Evolutionary conservation across 2,113 vertebrate species (phyloP), one percentile per base, ranked within the genome.

Genomic region (Herpetotheres cachinnans): DNA sequence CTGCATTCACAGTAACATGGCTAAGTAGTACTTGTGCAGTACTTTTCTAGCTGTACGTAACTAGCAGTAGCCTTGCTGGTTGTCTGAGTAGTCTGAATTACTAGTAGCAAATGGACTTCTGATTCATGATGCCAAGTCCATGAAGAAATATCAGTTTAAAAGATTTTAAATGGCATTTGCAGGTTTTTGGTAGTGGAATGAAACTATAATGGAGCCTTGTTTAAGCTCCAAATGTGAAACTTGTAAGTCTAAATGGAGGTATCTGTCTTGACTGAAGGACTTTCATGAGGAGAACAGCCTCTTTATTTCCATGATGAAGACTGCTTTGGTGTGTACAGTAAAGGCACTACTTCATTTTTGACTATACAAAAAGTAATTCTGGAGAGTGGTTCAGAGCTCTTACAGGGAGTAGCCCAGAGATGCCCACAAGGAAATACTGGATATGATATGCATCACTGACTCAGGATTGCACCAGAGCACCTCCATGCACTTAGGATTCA

Each of bases 1-100:
- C 18, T 58, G 11, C 15, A 32, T 17, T 34, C 38, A 42, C 4
- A 22, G 16, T 20, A 55, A 26, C 0, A 0, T 59, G 9, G 16
- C 32, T 62, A 4, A 0, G 36, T 18, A 40, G 17, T 18, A 22
- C 17, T 40, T 16, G 1, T 11, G 26, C 7, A 26, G 26, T n/a
- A 5, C 38, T 76, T 34, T 56, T 54, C 52, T 25, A 50, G 24
- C 2, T 40, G 4, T 7, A 5, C 21, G 10, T 4, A 44, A 21
- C 29, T 17, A 21, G 13, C 9, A 24, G 19, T 8, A 25, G 6
- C 24, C 58, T 16, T 40, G 11, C 19, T 84, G 30, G 1, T 26
- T 83, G 15, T 4, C 22, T 50, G 19, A 46, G 15, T 15, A 54
- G 44, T 36, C 13, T 49, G 18, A 67, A 63, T 38, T 22, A 40